Evolutionary conservation across 1,140 invertebrate species (phyloP), one percentile per base, ranked within the genome.

Genomic region (Phymorhynchus buccinoides): DNA sequence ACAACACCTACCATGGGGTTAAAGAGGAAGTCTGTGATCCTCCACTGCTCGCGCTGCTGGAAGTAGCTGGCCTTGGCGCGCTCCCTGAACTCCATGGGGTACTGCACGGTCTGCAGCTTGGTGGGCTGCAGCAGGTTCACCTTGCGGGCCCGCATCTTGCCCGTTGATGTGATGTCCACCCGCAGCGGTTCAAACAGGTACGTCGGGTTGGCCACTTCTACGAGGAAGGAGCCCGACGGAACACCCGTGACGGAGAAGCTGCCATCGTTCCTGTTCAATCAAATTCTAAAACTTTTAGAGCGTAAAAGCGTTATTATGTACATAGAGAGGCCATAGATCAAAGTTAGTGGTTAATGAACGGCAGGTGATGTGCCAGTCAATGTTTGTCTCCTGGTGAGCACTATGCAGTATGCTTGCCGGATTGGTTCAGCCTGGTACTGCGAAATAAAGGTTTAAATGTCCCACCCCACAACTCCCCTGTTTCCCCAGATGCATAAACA

Each of bases 41-140:
- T 95, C 98, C 98, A 98, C 90, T 99, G 97, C 92, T 99, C 98
- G 81, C 98, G 94, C 30, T 88, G 94, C 94, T 99, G 97, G 93
- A 99, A 99, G 94, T 98, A 99, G 89, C 96, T 96, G 87, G 96
- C 96, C 85, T 95, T 96, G 30, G 96, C 95, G 48, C 96, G 88
- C 6, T 97, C 95, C 91, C 97, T 97, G 94, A 99, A 95, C 92
- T 96, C 96, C 79, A 99, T 94, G 27, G 98, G 98, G 93, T 99
- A 99, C 2, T 96, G 95, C 77, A 99, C 87, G 78, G 89, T 88
- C 89, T 91, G 91, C 32, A 94, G 92, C 93, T 96, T 95, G 1
- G 96, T 96, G 0, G 97, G 97, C 93, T 99, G 98, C 81, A 99
- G 96, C 90, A 97, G 96, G 93, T 99, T 99, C 0, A 99, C 96